These are phyloP conservation scores for Leucophenga montana DNA, from an alignment of 2,888 invertebrate genomes.

Conservation along the genomic window DNA sequence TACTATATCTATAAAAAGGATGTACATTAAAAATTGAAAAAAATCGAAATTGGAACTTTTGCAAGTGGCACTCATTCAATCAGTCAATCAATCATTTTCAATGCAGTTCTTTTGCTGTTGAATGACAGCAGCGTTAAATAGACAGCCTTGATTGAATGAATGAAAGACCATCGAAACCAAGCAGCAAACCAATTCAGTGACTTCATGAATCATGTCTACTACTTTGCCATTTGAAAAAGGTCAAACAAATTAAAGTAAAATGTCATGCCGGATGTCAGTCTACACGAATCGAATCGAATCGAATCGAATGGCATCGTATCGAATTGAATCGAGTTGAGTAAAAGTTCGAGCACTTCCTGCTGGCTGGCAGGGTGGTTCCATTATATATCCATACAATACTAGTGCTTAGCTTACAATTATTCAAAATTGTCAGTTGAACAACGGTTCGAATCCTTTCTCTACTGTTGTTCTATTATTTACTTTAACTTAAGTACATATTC, in stretches of 20 bases:
- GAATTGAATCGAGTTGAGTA: neutral
- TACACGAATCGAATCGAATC: slow-evolving; percentile 15
- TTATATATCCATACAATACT: neutral
- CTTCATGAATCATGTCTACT: slow-evolving; percentile 31
- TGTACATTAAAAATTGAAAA: slow-evolving; percentile 42
- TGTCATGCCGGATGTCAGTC: slow-evolving; percentile 7
- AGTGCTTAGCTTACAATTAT: slow-evolving; percentile 49
- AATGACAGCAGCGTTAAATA: slow-evolving; percentile 4
- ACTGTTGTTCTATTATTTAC: neutral
- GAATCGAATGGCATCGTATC: neutral
- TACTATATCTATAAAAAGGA: slow-evolving; percentile 9
- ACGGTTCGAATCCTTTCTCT: slow-evolving; percentile 15
- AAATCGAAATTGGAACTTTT: slow-evolving; percentile 35
- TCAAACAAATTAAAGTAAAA: slow-evolving; percentile 25
- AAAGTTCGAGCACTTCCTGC: neutral
- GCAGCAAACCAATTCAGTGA: neutral
- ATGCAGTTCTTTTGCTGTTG: neutral
- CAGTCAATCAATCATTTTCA: slow-evolving; percentile 17
- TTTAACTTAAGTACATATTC: neutral
- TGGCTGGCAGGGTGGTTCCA: no score
- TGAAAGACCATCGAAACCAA: slow-evolving; percentile 34
- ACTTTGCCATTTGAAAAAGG: slow-evolving; percentile 33
- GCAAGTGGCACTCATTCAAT: slow-evolving; percentile 17
- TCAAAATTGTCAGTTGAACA: slow-evolving; percentile 63
- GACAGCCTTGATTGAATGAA: slow-evolving; percentile 41